phyloP scores from a whole-genome alignment of 1,140 invertebrate species.

The Coelopa frigida region DNA sequence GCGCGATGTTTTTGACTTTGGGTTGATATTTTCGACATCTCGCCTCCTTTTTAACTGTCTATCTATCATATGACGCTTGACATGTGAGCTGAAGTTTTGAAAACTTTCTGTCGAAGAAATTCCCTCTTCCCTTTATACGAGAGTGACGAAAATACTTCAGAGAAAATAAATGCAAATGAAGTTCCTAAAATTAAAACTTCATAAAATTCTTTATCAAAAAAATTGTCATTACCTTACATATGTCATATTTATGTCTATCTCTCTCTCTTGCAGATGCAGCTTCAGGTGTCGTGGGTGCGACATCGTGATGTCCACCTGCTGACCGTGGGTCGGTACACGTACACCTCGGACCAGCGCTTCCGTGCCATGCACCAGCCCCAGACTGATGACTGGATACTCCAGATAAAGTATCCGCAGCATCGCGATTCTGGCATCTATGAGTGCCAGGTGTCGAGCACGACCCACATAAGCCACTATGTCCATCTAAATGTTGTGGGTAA shows the following conservation, averaged over 20 bases:
- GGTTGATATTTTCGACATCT: too few relatives aligned
- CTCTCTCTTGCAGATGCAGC: conserved; percentile 50
- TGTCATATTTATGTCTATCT: neutral
- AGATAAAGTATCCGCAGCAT: conserved; percentile 70
- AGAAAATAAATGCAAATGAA: too few relatives aligned
- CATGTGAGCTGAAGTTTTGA: too few relatives aligned
- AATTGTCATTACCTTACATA: too few relatives aligned
- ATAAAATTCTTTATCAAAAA: too few relatives aligned
- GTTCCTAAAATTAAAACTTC: too few relatives aligned
- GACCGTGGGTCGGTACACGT: conserved; percentile 75
- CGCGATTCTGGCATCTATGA: conserved; percentile 72
- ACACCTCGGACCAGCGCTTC: conserved; percentile 80
- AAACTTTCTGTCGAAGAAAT: too few relatives aligned
- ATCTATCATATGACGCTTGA: too few relatives aligned
- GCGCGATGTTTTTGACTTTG: too few relatives aligned
- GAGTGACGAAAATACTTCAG: too few relatives aligned
- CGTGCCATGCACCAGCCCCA: conserved; percentile 68
- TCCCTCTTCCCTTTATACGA: too few relatives aligned
- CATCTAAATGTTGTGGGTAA: conserved; percentile 74
- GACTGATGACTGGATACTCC: conserved; percentile 75
- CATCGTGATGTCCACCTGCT: conserved; percentile 75
- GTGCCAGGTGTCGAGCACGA: conserved; percentile 78
- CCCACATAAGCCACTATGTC: conserved; percentile 75
- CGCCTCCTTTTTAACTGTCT: too few relatives aligned
- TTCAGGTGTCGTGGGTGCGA: conserved; percentile 78